phyloP scores from a whole-genome alignment of 2,113 vertebrate species.

The Laterallus jamaicensis region DNA sequence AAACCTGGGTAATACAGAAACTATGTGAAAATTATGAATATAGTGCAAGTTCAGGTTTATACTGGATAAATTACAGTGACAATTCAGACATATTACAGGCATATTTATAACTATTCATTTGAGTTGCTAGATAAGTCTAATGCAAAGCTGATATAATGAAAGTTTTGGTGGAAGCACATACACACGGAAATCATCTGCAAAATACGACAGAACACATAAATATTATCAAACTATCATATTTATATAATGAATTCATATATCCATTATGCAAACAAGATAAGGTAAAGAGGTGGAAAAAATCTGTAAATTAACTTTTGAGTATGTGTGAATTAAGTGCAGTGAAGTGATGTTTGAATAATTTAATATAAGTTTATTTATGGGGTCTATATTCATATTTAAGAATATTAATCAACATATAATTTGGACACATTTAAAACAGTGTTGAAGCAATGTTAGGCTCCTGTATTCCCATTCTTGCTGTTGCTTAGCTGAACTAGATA shows the following conservation, averaged over 20 bases:
- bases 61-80: background rate
- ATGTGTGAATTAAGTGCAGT: background rate
- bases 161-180: background rate
- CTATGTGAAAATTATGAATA: background rate
- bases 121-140: background rate
- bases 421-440: background rate
- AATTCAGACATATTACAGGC: background rate
- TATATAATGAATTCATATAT: background rate
- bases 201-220: background rate
- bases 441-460: background rate
- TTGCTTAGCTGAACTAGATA: background rate
- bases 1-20: background rate
- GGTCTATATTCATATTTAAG: background rate
- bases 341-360: background rate
- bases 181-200: background rate
- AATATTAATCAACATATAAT: background rate
- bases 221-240: background rate
- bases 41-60: background rate
- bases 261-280: background rate
- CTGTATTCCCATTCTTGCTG: background rate
- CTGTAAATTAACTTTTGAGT: background rate
- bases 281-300: background rate
- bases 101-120: background rate
- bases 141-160: background rate
- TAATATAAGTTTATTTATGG: background rate